phyloP scores from a whole-genome alignment of 2,888 invertebrate genomes.

The Cistogaster globosa region DNA sequence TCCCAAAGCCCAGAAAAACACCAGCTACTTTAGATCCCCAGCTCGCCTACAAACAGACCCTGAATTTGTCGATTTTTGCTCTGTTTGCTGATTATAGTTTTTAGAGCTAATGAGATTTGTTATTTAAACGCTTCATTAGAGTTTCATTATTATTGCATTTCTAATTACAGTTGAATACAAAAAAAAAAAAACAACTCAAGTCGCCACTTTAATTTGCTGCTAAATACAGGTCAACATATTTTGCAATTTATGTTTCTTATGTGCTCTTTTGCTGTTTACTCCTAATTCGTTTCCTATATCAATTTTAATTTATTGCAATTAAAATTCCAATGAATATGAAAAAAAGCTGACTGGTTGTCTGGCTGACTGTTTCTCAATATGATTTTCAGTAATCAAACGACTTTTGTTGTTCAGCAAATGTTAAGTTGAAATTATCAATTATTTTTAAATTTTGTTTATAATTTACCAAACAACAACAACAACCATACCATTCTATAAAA shows the following conservation, averaged over 20 bases:
- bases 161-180: background rate
- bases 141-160: background rate
- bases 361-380: constrained; percentile 2
- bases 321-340: constrained; percentile 56
- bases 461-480: constrained; percentile 27
- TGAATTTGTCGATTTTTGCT: too few species aligned
- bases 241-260: constrained; percentile 25
- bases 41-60: too few species aligned
- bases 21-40: too few species aligned
- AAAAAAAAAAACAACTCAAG: constrained; percentile 5
- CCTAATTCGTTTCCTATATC: constrained; percentile 53
- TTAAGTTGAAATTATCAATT: constrained; percentile 38
- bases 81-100: too few species aligned
- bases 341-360: constrained; percentile 7
- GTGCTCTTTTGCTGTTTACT: background rate
- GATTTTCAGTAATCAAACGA: constrained; percentile 15
- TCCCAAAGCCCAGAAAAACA: too few species aligned
- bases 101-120: too few species aligned
- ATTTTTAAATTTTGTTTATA: constrained; percentile 44
- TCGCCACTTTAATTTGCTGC: constrained; percentile 19
- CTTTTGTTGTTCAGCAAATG: constrained; percentile 18
- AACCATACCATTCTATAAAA: background rate
- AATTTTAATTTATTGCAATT: constrained; percentile 66
- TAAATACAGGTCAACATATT: constrained; percentile 46
- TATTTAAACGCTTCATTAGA: too few species aligned